Conservation (phyloP, 2,113 vertebrate species). For the Zosterops pallidus region DNA sequence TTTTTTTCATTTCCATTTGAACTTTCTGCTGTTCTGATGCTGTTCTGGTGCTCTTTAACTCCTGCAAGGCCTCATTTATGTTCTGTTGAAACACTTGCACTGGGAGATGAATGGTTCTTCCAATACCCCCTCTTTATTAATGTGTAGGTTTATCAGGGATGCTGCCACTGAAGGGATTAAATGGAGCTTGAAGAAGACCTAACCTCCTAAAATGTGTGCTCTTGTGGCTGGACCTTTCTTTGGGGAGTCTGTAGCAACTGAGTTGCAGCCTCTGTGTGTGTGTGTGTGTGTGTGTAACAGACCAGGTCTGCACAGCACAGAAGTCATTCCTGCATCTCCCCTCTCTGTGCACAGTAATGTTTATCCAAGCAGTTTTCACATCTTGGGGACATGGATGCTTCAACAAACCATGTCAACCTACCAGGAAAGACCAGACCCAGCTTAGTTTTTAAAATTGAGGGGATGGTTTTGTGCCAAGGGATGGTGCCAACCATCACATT, state of each 20-base stretch:
- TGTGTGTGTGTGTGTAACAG: background rate
- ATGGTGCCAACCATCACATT: background rate
- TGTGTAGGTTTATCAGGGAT: background rate
- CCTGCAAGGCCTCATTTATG: conserved; percentile 7
- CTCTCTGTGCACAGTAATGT: background rate
- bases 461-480: background rate
- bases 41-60: conserved; percentile 30
- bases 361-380: background rate
- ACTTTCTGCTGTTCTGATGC: conserved; percentile 24
- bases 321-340: background rate
- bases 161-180: background rate
- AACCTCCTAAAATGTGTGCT: background rate
- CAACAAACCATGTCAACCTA: background rate
- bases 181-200: background rate
- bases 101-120: background rate
- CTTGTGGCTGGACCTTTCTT: background rate
- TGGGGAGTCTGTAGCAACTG: background rate
- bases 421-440: background rate
- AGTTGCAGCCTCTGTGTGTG: background rate
- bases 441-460: background rate
- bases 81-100: background rate
- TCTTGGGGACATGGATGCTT: background rate
- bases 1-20: conserved; percentile 33
- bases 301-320: too few relatives aligned
- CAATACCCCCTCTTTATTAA: background rate